Conservation (phyloP, 2,888 invertebrate genomes). For the Oxytorus armatus region DNA sequence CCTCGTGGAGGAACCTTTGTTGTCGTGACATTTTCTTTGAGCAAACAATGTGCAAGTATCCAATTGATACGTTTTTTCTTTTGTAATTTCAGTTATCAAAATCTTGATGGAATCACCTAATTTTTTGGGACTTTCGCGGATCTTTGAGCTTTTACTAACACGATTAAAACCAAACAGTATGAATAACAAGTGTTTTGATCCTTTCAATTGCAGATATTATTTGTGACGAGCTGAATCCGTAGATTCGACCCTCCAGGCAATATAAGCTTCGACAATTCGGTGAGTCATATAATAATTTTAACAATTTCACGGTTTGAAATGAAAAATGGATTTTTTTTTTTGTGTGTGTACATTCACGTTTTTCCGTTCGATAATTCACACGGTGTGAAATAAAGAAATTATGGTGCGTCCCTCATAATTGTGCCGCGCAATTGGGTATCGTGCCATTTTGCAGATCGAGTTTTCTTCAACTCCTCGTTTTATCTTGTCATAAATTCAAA, state of each 20-base stretch:
- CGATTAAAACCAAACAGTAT: too few relatives aligned
- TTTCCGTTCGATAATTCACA: conserved; percentile 52
- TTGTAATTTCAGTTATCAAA: too few relatives aligned
- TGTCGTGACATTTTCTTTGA: too few relatives aligned
- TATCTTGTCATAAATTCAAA: background rate
- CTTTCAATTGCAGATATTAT: background rate
- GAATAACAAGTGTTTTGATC: background rate
- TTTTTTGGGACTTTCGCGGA: too few relatives aligned
- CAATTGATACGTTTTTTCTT: too few relatives aligned
- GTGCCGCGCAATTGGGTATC: conserved; percentile 64
- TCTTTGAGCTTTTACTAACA: too few relatives aligned
- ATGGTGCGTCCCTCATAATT: conserved; percentile 59
- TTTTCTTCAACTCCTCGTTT: conserved; percentile 28
- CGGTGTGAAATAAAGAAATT: conserved; percentile 66
- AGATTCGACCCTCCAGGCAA: conserved; percentile 17
- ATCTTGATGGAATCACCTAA: too few relatives aligned
- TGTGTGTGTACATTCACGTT: conserved; percentile 11
- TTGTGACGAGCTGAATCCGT: background rate
- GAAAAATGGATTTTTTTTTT: conserved; percentile 1
- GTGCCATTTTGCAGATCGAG: conserved; percentile 50
- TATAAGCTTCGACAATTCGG: conserved; percentile 14
- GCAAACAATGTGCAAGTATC: too few relatives aligned
- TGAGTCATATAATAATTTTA: conserved; percentile 36
- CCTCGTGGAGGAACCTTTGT: too few relatives aligned
- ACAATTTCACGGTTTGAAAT: background rate